phyloP scores from a whole-genome alignment of 2,113 vertebrate genomes.

The Brachionichthys hirsutus region DNA sequence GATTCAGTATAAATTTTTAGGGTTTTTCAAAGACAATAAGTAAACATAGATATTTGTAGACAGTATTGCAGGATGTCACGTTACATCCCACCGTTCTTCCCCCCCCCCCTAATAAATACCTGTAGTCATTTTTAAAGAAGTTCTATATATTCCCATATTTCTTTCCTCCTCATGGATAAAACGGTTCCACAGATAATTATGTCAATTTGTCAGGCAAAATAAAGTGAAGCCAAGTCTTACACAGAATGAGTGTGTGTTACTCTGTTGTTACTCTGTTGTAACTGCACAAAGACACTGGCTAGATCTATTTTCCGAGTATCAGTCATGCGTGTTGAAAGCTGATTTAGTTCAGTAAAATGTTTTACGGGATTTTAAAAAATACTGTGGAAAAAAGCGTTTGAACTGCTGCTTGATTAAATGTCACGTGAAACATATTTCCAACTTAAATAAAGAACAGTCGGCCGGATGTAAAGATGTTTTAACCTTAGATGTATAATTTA shows the following conservation, averaged over 20 bases:
- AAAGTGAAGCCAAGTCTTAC: not conserved
- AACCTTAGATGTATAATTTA: not conserved
- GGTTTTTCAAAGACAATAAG: no score
- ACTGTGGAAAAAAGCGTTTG: not conserved
- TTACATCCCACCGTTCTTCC: no score
- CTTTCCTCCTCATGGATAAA: no score
- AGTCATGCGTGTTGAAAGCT: slow-evolving; percentile 8
- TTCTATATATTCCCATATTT: no score
- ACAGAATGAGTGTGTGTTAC: no score
- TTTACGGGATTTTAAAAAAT: slow-evolving; percentile 6
- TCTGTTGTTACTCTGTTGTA: slow-evolving; percentile 9
- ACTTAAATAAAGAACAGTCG: not conserved
- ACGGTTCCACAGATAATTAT: not conserved
- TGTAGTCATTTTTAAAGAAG: no score
- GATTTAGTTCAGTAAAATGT: slow-evolving; percentile 12
- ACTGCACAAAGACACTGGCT: not conserved
- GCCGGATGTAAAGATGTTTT: not conserved
- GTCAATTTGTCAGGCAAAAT: slow-evolving; percentile 1
- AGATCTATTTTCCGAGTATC: not conserved
- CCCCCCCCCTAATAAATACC: no score
- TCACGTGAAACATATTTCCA: not conserved
- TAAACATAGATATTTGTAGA: no score
- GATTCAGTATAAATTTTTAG: no score
- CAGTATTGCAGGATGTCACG: no score
- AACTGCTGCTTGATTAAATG: not conserved